A percentile compares a stretch with the other conserved stretches of the same genome.
Evolutionary conservation across 2,888 invertebrate species (phyloP).

Genomic region (Lasioglossum marginatum): DNA sequence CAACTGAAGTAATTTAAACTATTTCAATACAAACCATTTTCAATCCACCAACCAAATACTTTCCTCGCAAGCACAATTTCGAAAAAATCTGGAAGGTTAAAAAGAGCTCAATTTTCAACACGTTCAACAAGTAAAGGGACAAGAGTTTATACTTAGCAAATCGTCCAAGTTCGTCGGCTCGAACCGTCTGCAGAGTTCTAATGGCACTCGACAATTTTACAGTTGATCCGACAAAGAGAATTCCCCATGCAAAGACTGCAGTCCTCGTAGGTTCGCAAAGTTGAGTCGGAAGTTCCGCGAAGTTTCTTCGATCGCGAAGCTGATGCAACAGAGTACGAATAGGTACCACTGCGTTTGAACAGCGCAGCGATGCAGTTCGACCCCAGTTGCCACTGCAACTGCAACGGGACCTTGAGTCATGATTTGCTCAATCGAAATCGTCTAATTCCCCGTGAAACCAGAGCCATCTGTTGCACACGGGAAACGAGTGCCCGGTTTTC

Average conservation of each 20-base stretch:
- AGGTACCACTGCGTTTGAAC: constrained; percentile 43
- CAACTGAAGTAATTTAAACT: no score
- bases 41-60: not conserved
- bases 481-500: constrained; percentile 36
- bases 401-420: constrained; percentile 51
- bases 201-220: not conserved
- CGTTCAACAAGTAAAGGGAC: not conserved
- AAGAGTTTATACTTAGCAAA: not conserved
- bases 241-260: not conserved
- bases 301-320: constrained; percentile 33
- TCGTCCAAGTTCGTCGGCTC: not conserved
- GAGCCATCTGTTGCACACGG: constrained; percentile 66
- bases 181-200: not conserved
- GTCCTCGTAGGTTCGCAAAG: not conserved
- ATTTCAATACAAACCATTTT: no score
- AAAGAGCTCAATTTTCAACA: not conserved
- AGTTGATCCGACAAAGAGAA: not conserved
- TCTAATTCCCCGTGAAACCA: constrained; percentile 65
- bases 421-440: constrained; percentile 67
- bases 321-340: constrained; percentile 16
- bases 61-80: not conserved
- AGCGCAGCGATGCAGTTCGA: constrained; percentile 24
- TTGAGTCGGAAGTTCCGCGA: not conserved
- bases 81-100: not conserved
- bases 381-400: not conserved